phyloP scores from a whole-genome alignment of 2,797 vertebrate species.

The Spatula versicolor region DNA sequence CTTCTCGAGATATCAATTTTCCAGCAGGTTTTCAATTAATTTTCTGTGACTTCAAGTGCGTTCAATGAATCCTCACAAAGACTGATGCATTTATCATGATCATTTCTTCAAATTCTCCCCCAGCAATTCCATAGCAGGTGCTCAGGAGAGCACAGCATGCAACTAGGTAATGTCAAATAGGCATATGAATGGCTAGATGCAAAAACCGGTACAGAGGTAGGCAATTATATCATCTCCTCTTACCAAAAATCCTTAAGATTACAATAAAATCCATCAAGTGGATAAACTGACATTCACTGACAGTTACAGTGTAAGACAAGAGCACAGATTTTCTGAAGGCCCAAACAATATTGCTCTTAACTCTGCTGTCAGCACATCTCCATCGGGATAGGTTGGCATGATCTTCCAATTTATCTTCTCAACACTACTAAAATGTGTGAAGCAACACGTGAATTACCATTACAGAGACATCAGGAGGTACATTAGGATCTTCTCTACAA shows the following conservation, averaged over 20 bases:
- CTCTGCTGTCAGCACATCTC: background rate
- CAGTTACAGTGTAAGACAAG: background rate
- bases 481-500: background rate
- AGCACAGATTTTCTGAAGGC: background rate
- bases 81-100: rapidly evolving
- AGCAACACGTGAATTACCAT: background rate
- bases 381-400: background rate
- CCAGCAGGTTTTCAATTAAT: background rate
- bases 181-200: background rate
- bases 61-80: background rate
- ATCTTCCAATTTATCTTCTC: background rate
- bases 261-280: background rate
- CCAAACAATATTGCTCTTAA: background rate
- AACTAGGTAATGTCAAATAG: background rate
- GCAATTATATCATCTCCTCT: background rate
- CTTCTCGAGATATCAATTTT: background rate
- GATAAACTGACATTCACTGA: background rate
- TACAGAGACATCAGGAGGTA: background rate
- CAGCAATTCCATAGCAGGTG: background rate
- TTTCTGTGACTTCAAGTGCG: background rate
- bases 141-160: background rate
- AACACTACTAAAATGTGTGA: background rate
- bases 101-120: background rate
- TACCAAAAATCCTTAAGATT: background rate
- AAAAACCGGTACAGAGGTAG: background rate